Percentiles rank a stretch among this genome's conserved stretches.
These are phyloP conservation scores for Nematolebias whitei DNA, from an alignment of 2,113 vertebrate species.

Conservation along the genomic window DNA sequence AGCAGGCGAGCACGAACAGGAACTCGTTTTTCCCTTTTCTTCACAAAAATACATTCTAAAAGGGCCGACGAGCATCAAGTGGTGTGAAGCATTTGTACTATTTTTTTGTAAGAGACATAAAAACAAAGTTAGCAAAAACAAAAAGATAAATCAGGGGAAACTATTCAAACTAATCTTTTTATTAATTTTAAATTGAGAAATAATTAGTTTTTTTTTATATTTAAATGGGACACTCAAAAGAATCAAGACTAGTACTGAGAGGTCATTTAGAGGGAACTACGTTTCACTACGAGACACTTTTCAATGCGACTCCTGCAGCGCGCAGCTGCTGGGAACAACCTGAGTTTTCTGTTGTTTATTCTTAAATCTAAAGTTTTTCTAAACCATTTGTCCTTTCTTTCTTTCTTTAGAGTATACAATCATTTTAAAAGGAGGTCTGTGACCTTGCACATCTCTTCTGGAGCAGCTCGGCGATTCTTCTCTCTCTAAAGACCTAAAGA, in stretches of 20 bases:
- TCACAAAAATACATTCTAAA: slow-evolving; percentile 81
- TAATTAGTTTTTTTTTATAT: slow-evolving; percentile 66
- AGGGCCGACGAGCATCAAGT: slow-evolving; percentile 61
- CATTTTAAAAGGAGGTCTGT: slow-evolving; percentile 88
- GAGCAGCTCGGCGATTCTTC: slow-evolving; percentile 83
- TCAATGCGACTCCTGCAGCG: slow-evolving; percentile 79
- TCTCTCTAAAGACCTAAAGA: slow-evolving; percentile 73
- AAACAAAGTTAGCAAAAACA: slow-evolving; percentile 4
- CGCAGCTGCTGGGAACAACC: slow-evolving; percentile 84
- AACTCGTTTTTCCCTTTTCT: slow-evolving; percentile 65
- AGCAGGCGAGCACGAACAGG: slow-evolving; percentile 36
- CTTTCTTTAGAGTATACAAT: slow-evolving; percentile 87
- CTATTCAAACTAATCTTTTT: slow-evolving; percentile 48
- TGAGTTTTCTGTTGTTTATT: slow-evolving; percentile 79
- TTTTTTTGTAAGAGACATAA: slow-evolving; percentile 37
- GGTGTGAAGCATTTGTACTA: slow-evolving; percentile 64
- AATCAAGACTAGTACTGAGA: slow-evolving; percentile 66
- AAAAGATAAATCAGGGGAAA: slow-evolving; percentile 45
- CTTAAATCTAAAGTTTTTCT: slow-evolving; percentile 37
- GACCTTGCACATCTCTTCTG: slow-evolving; percentile 81
- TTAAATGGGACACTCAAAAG: slow-evolving; percentile 57
- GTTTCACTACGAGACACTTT: slow-evolving; percentile 81
- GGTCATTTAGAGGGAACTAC: slow-evolving; percentile 71
- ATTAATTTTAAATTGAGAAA: slow-evolving; percentile 63
- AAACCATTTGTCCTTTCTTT: slow-evolving; percentile 31